Conservation (phyloP, 1,140 invertebrate genomes). For the Argopecten irradians region DNA sequence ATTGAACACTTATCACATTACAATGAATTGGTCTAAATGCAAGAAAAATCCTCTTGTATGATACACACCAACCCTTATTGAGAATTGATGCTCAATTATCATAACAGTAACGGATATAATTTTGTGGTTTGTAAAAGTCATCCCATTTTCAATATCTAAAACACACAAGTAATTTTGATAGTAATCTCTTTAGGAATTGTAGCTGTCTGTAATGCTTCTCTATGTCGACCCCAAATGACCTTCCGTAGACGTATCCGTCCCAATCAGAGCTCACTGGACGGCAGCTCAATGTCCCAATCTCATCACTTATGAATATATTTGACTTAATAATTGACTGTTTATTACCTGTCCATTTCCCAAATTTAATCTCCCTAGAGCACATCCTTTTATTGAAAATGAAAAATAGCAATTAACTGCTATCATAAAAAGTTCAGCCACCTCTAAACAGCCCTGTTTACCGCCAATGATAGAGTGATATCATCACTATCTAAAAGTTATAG, state of each 20-base stretch:
- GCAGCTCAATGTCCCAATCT: neutral
- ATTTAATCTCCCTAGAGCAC: conserved; percentile 15
- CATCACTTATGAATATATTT: conserved; percentile 11
- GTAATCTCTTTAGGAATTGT: too few species aligned
- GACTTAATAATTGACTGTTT: neutral
- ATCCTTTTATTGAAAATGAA: neutral
- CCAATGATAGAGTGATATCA: neutral
- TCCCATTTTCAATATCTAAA: too few species aligned
- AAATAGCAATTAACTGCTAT: neutral
- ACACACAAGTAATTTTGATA: too few species aligned
- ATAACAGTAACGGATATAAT: too few species aligned
- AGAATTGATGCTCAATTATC: too few species aligned
- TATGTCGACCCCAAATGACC: neutral
- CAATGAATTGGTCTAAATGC: too few species aligned
- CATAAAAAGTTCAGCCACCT: conserved; percentile 10
- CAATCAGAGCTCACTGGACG: neutral
- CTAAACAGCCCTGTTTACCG: neutral
- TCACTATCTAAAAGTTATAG: neutral
- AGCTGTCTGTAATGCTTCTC: too few species aligned
- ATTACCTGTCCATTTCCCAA: conserved; percentile 10
- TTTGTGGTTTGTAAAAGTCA: too few species aligned
- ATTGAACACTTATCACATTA: too few species aligned
- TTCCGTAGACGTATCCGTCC: neutral
- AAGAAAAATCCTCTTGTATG: too few species aligned
- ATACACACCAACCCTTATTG: too few species aligned